These are phyloP conservation scores for Synanthedon myopaeformis DNA, from an alignment of 2,888 invertebrate species.

Conservation along the genomic window DNA sequence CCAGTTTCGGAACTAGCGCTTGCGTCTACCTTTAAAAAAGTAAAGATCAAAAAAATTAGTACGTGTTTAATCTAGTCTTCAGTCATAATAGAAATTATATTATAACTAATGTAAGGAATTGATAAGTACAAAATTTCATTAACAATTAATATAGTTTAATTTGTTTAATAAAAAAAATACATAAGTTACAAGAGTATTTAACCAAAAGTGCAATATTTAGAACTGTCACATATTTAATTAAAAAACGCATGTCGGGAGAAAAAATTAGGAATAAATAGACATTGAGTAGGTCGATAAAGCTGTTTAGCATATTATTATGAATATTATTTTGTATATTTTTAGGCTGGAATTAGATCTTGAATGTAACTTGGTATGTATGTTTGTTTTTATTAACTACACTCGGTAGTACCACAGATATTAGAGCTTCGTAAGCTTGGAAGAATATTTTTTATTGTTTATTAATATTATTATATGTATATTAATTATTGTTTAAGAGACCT, in stretches of 20 bases:
- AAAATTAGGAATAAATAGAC: not conserved
- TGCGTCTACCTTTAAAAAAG: too few relatives aligned
- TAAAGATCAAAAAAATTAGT: not conserved
- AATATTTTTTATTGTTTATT: too few relatives aligned
- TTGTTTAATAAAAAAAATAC: not conserved
- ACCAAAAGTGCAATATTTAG: not conserved
- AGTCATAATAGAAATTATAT: not conserved
- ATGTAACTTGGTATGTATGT: too few relatives aligned
- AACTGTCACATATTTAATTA: not conserved
- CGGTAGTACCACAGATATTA: too few relatives aligned
- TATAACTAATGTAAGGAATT: not conserved
- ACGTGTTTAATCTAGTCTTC: not conserved
- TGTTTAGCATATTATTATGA: not conserved
- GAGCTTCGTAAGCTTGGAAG: too few relatives aligned
- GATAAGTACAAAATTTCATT: not conserved
- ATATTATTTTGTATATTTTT: not conserved
- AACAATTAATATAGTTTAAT: not conserved
- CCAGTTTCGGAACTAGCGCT: not conserved
- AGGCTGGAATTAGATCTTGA: not conserved
- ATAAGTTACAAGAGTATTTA: not conserved
- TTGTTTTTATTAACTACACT: too few relatives aligned
- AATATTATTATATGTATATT: too few relatives aligned
- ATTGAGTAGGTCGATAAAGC: not conserved
- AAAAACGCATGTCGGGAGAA: not conserved
- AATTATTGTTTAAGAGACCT: too few relatives aligned